These are phyloP conservation scores for Pogonomyrmex barbatus DNA, from an alignment of 1,140 invertebrate species.

Conservation along the genomic window DNA sequence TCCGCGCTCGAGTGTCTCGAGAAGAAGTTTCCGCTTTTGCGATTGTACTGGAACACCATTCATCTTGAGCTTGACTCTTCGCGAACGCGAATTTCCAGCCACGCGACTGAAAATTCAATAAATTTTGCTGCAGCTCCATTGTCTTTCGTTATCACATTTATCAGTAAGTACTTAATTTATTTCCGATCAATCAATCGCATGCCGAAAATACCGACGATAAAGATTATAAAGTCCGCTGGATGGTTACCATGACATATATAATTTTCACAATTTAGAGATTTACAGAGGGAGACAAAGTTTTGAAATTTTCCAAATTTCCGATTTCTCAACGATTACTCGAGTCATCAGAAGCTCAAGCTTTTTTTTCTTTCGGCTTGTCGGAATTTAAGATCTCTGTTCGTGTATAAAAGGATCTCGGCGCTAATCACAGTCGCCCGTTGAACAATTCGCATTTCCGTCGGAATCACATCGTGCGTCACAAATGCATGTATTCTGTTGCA, in stretches of 20 bases:
- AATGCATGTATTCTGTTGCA: constrained; percentile 23
- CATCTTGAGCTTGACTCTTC: constrained; percentile 11
- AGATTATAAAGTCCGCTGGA: neutral
- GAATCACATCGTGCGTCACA: neutral
- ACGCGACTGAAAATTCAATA: constrained; percentile 20
- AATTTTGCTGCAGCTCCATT: constrained; percentile 18
- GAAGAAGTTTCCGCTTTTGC: constrained; percentile 53
- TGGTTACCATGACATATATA: neutral
- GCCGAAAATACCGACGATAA: neutral
- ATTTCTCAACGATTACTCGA: neutral
- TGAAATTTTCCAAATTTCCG: neutral
- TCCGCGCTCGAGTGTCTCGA: constrained; percentile 62
- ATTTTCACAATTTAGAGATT: no score
- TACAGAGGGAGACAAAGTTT: no score
- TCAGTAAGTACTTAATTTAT: constrained; percentile 1
- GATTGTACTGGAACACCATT: constrained; percentile 45
- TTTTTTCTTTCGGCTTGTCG: neutral
- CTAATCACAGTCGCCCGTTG: neutral
- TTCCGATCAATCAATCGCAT: neutral
- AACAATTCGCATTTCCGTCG: neutral
- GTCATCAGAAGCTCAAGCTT: neutral
- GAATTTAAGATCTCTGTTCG: neutral
- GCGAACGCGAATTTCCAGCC: constrained; percentile 22
- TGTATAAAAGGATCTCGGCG: neutral
- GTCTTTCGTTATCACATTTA: neutral